phyloP scores from a whole-genome alignment of 2,888 invertebrate species.

The Acanthoscelides obtectus region DNA sequence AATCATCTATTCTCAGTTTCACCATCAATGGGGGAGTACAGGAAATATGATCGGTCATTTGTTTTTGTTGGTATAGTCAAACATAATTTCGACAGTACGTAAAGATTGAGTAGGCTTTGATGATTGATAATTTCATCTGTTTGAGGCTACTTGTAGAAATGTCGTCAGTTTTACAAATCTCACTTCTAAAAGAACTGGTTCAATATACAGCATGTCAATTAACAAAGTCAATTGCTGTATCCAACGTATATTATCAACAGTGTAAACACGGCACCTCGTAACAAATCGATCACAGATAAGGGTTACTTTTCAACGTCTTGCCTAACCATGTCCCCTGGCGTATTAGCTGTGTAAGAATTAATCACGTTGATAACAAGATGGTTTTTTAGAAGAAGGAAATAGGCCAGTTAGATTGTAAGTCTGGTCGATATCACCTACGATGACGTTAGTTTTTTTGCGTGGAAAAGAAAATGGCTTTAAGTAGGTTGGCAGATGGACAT shows the following conservation, averaged over 20 bases:
- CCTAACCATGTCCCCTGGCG: not conserved
- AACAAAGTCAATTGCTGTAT: not conserved
- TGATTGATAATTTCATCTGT: too few species aligned
- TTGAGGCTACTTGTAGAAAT: too few species aligned
- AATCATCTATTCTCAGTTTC: not conserved
- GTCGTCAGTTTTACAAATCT: too few species aligned
- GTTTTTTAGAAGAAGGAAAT: not conserved
- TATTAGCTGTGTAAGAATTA: not conserved
- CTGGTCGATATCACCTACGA: too few species aligned
- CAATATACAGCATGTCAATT: not conserved
- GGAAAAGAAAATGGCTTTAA: too few species aligned
- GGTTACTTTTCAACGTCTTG: not conserved
- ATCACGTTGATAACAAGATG: not conserved
- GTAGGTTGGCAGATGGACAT: too few species aligned
- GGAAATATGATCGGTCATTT: not conserved
- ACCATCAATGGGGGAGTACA: not conserved
- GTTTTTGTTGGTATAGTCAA: not conserved
- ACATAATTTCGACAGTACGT: too few species aligned
- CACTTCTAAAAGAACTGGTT: too few species aligned
- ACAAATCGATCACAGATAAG: not conserved
- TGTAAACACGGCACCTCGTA: not conserved
- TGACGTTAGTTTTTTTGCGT: too few species aligned
- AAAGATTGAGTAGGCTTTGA: too few species aligned
- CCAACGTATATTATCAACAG: not conserved
- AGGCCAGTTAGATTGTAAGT: not conserved